Conservation (phyloP, 1,140 invertebrate genomes). For the Meloidogyne hapla region DNA sequence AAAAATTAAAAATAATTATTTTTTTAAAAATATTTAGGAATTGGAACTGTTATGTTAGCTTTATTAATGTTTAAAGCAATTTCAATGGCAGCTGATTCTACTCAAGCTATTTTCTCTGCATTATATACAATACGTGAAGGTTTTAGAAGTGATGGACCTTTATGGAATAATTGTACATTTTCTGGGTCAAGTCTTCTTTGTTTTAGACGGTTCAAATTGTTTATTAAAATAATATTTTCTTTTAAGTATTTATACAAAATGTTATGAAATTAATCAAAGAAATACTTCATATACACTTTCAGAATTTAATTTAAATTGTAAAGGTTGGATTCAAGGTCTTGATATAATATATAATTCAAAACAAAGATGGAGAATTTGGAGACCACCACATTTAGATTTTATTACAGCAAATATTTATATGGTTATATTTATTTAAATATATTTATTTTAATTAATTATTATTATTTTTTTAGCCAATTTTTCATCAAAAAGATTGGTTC, state of each 20-base stretch:
- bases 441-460: no score
- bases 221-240: not conserved
- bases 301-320: not conserved
- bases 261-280: not conserved
- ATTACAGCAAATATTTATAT: slow-evolving; percentile 1
- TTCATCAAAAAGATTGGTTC: not conserved
- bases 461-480: not conserved
- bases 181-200: not conserved
- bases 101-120: not conserved
- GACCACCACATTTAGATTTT: slow-evolving; percentile 1
- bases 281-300: not conserved
- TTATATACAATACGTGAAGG: not conserved
- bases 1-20: not conserved
- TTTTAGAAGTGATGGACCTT: not conserved
- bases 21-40: not conserved
- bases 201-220: not conserved
- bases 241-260: not conserved
- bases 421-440: not conserved
- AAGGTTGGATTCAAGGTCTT: not conserved
- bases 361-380: not conserved
- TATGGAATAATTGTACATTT: slow-evolving; percentile 1
- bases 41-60: not conserved
- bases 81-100: not conserved
- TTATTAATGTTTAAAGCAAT: slow-evolving; percentile 6
- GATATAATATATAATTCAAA: slow-evolving; percentile 4